phyloP scores from a whole-genome alignment of 2,113 vertebrate genomes.

The Myrmophylax atrothorax region DNA sequence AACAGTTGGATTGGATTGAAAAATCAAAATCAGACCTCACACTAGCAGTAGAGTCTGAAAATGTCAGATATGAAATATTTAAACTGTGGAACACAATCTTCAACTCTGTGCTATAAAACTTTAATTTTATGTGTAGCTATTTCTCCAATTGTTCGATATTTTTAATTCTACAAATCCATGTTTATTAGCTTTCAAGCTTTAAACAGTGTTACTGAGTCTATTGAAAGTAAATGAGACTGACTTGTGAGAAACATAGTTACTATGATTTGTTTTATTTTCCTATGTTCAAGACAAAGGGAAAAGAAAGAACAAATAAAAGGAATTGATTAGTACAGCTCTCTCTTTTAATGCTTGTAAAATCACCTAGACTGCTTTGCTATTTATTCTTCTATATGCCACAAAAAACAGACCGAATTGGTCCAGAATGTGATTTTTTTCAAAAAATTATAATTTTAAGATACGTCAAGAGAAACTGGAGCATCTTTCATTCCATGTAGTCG shows the following conservation, averaged over 20 bases:
- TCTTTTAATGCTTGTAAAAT: slow-evolving; percentile 62
- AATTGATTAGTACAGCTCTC: slow-evolving; percentile 67
- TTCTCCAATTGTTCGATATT: slow-evolving; percentile 77
- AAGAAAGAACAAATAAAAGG: slow-evolving; percentile 73
- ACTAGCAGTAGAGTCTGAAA: slow-evolving; percentile 65
- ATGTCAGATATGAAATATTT: slow-evolving; percentile 83
- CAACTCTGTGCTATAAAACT: slow-evolving; percentile 78
- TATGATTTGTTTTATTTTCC: slow-evolving; percentile 76
- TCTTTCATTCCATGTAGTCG: neutral
- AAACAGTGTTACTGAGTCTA: slow-evolving; percentile 78
- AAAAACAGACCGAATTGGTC: neutral
- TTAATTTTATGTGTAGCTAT: slow-evolving; percentile 79
- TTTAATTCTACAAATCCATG: slow-evolving; percentile 84
- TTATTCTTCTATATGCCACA: neutral
- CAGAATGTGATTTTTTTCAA: neutral
- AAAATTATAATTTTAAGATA: neutral
- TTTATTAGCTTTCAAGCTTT: slow-evolving; percentile 83
- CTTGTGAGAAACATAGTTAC: slow-evolving; percentile 70
- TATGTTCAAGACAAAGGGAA: slow-evolving; percentile 69
- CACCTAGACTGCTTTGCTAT: neutral
- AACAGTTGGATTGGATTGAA: slow-evolving; percentile 63
- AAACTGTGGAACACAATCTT: slow-evolving; percentile 74
- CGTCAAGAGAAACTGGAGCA: neutral
- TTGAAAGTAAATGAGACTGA: slow-evolving; percentile 79
- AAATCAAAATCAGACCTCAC: slow-evolving; percentile 73